A percentile compares a stretch with the other conserved stretches of the same genome.
Evolutionary conservation across 2,888 invertebrate genomes (phyloP).

Genomic region (Brenthis hecate): DNA sequence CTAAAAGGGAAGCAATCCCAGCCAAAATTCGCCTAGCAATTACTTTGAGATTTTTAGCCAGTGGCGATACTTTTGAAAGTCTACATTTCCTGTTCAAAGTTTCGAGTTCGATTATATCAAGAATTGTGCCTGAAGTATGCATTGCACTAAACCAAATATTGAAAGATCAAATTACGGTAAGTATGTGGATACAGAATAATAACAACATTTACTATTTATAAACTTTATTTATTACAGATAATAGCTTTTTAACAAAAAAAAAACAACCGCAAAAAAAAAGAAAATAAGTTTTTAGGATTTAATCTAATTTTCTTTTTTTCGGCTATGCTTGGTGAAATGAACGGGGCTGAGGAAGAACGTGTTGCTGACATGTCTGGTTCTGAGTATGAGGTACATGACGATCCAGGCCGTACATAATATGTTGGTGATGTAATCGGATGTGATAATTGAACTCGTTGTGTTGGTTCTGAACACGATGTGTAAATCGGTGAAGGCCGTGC

Average conservation of each 20-base stretch:
- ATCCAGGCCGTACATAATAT: slow-evolving; percentile 12
- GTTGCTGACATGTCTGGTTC: slow-evolving; percentile 5
- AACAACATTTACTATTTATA: too few species aligned
- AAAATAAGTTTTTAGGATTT: too few species aligned
- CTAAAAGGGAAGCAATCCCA: not conserved
- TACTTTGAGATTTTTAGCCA: slow-evolving; percentile 47
- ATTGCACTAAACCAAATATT: slow-evolving; percentile 47
- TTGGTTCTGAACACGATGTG: slow-evolving; percentile 1
- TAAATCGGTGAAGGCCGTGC: not conserved
- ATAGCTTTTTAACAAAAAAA: too few species aligned
- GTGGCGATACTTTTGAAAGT: slow-evolving; percentile 36
- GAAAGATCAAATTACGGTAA: slow-evolving; percentile 46
- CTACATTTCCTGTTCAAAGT: slow-evolving; percentile 45
- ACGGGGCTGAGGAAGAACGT: slow-evolving; percentile 9
- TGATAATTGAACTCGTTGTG: not conserved
- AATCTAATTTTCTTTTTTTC: too few species aligned
- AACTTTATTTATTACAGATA: too few species aligned
- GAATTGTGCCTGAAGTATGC: slow-evolving; percentile 47
- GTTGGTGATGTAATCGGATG: slow-evolving; percentile 30
- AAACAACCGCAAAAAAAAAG: too few species aligned
- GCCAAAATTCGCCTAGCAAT: slow-evolving; percentile 32
- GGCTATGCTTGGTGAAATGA: too few species aligned
- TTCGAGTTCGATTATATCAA: slow-evolving; percentile 44
- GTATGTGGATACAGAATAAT: slow-evolving; percentile 14
- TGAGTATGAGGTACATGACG: slow-evolving; percentile 14